Percentiles rank a stretch among this genome's conserved stretches.
Conservation (phyloP, 2,113 vertebrate genomes). For the Callipepla squamata region DNA sequence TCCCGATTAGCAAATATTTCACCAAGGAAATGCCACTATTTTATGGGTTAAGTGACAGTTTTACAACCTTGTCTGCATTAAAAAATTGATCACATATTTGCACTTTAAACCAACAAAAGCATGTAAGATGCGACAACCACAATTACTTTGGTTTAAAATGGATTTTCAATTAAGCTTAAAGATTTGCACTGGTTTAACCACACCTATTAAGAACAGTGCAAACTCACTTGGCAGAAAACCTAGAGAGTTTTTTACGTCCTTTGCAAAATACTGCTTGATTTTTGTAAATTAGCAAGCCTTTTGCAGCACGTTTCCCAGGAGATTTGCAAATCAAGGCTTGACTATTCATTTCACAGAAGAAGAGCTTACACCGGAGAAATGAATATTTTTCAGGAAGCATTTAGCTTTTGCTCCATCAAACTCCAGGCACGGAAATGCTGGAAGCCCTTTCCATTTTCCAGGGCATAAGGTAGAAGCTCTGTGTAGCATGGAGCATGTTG, state of each 20-base stretch:
- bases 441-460: conserved; percentile 45
- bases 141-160: conserved; percentile 13
- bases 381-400: conserved; percentile 58
- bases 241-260: neutral
- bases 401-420: conserved; percentile 62
- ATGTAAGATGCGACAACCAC: neutral
- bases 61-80: neutral
- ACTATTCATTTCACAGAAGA: conserved; percentile 38
- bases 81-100: neutral
- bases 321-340: conserved; percentile 54
- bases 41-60: neutral
- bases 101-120: neutral
- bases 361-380: conserved; percentile 39
- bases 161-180: conserved; percentile 15
- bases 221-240: conserved; percentile 13
- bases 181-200: neutral
- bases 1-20: neutral
- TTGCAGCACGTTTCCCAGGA: conserved; percentile 49
- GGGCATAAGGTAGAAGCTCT: conserved; percentile 8
- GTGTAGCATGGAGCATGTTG: neutral
- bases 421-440: conserved; percentile 36
- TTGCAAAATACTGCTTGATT: conserved; percentile 45
- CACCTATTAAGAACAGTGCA: neutral
- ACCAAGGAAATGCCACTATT: neutral
- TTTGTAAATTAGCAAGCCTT: conserved; percentile 54